These are phyloP conservation scores for Brachirus orientalis DNA, from an alignment of 2,113 vertebrate genomes.

Conservation along the genomic window DNA sequence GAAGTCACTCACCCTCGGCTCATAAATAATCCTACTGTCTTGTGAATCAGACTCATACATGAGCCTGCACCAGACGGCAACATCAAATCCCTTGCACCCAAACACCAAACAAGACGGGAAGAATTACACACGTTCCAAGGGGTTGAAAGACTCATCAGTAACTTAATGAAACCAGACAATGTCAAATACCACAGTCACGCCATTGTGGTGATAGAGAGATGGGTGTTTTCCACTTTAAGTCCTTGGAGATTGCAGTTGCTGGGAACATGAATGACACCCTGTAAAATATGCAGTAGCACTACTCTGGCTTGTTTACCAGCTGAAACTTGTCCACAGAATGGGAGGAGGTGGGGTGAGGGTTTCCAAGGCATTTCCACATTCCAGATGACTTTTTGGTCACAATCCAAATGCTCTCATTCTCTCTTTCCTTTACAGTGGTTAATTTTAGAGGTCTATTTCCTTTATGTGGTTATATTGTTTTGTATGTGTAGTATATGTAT, in stretches of 20 bases:
- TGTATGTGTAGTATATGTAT: neutral
- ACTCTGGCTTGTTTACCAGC: constrained; percentile 27
- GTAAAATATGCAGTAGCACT: constrained; percentile 19
- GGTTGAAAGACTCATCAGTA: constrained; percentile 1
- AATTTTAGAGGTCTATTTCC: too few species aligned
- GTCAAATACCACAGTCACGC: neutral
- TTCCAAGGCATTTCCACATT: constrained; percentile 2
- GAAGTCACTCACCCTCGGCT: neutral
- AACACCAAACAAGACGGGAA: neutral
- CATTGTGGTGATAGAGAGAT: constrained; percentile 3
- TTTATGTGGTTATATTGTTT: neutral
- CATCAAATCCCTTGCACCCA: neutral
- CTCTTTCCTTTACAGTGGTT: too few species aligned
- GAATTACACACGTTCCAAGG: neutral
- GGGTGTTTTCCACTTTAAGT: neutral
- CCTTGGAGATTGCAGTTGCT: neutral
- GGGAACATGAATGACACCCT: neutral
- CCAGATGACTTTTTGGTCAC: neutral
- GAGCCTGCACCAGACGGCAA: neutral
- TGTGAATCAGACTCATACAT: neutral
- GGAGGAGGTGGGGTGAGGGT: neutral
- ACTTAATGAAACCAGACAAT: neutral
- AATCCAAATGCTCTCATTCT: neutral
- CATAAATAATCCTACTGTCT: neutral
- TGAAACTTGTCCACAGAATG: constrained; percentile 30